Evolutionary conservation across 1,140 invertebrate species (phyloP).

Genomic region (Drosophila saltans): DNA sequence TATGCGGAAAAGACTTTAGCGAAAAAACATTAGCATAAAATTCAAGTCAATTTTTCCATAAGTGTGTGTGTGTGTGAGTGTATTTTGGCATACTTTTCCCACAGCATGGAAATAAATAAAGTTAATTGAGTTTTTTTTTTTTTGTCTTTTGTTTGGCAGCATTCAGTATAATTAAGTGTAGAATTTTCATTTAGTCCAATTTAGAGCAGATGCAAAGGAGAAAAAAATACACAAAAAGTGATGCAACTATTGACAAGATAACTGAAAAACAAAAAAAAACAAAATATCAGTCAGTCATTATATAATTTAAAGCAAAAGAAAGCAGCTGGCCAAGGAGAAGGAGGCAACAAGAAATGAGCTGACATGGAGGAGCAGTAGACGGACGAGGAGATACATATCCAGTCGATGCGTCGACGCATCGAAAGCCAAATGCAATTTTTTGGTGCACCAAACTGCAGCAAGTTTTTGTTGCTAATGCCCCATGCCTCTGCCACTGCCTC

Average conservation of each 20-base stretch:
- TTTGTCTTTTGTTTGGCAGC: conserved; percentile 23
- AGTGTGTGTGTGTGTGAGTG: neutral
- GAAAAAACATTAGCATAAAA: conserved; percentile 67
- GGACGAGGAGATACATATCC: conserved; percentile 21
- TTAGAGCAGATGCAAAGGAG: neutral
- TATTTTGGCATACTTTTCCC: conserved; percentile 42
- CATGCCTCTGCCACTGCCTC: neutral
- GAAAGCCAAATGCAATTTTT: conserved; percentile 41
- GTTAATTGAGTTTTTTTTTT: conserved; percentile 35
- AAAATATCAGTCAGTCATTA: conserved; percentile 27
- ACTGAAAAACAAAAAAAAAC: conserved; percentile 25
- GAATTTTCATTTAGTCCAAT: conserved; percentile 46
- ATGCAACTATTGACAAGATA: conserved; percentile 50
- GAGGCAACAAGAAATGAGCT: neutral
- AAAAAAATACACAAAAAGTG: conserved; percentile 13
- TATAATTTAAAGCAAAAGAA: conserved; percentile 16
- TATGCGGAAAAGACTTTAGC: conserved; percentile 72
- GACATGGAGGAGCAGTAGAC: neutral
- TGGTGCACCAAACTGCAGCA: conserved; percentile 60
- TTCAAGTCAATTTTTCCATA: conserved; percentile 30
- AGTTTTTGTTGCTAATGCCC: conserved; percentile 42
- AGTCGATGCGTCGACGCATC: conserved; percentile 68
- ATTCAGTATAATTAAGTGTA: conserved; percentile 42
- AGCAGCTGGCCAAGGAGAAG: conserved; percentile 39
- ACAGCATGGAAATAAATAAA: conserved; percentile 39